Evolutionary conservation across 2,797 vertebrate species (phyloP).

Genomic region (Trachurus trachurus): DNA sequence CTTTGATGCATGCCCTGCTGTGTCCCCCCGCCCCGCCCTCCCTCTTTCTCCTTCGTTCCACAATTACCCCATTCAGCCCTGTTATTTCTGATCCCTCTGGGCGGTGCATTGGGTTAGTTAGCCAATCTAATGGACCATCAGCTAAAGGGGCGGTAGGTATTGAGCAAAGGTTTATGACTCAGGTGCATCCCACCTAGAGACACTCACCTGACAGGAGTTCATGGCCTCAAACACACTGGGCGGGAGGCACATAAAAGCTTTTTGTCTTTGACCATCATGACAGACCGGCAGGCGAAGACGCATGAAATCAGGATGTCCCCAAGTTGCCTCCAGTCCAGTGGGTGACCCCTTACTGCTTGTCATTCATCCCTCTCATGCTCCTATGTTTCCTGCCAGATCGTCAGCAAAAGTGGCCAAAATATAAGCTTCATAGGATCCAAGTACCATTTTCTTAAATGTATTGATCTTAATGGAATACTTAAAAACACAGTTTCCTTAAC

Average conservation of each 20-base stretch:
- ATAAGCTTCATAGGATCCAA: background rate
- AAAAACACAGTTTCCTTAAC: constrained; percentile 4
- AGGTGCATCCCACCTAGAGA: constrained; percentile 64
- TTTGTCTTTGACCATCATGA: constrained; percentile 33
- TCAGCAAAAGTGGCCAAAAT: background rate
- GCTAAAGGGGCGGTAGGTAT: constrained; percentile 51
- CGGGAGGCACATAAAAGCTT: constrained; percentile 22
- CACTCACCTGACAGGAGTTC: constrained; percentile 53
- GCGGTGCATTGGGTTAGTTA: constrained; percentile 45
- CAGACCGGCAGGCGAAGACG: constrained; percentile 12
- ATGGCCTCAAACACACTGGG: constrained; percentile 19
- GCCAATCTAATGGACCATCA: constrained; percentile 55
- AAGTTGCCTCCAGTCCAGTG: constrained; percentile 5
- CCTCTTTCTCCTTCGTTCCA: constrained; percentile 53
- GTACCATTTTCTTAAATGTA: background rate
- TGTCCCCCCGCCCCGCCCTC: constrained; percentile 22
- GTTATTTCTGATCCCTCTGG: constrained; percentile 64
- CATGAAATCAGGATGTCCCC: background rate
- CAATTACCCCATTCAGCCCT: constrained; percentile 53
- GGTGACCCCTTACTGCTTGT: constrained; percentile 21
- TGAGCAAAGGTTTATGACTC: constrained; percentile 68
- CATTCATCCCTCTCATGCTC: background rate
- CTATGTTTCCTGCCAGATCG: constrained; percentile 13
- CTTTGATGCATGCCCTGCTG: constrained; percentile 53
- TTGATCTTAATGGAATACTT: background rate